A percentile compares a stretch with the other conserved stretches of the same genome.
Conservation (phyloP, 35 echinoderm and acorn worm genomes). For the Strongylocentrotus purpuratus region DNA sequence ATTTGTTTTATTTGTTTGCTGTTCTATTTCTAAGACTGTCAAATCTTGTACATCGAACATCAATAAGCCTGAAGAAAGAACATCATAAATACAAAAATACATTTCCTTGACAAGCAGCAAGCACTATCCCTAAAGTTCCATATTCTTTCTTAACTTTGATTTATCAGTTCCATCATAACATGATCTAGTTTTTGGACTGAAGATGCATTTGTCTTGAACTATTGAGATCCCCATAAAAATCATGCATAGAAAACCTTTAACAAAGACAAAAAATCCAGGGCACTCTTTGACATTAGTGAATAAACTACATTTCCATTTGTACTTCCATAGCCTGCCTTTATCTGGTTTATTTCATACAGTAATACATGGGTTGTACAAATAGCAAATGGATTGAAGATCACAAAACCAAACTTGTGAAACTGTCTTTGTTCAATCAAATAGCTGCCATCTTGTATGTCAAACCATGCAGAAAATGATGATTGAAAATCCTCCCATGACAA, state of each 20-base stretch:
- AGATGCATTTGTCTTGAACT: background rate
- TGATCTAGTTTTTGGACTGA: background rate
- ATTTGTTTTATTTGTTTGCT: too few species aligned
- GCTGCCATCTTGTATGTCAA: background rate
- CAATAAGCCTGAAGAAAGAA: background rate
- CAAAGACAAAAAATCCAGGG: too few species aligned
- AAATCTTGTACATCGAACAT: background rate
- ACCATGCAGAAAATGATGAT: constrained; percentile 8
- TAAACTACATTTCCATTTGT: background rate
- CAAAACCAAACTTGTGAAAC: background rate
- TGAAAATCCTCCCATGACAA: background rate
- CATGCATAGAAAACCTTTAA: too few species aligned
- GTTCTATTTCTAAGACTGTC: background rate
- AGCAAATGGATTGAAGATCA: background rate
- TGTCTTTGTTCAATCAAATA: background rate
- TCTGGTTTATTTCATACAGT: background rate
- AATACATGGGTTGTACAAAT: background rate
- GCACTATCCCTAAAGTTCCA: background rate
- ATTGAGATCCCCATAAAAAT: too few species aligned
- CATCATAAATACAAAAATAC: too few species aligned
- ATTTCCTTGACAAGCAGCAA: background rate
- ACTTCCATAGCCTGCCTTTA: background rate
- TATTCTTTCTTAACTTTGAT: background rate
- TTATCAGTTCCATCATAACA: background rate
- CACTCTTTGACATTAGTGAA: too few species aligned